Percentiles rank a stretch among this genome's conserved stretches.
These are phyloP conservation scores for Thymelicus sylvestris DNA, from an alignment of 2,888 invertebrate genomes.

Conservation along the genomic window DNA sequence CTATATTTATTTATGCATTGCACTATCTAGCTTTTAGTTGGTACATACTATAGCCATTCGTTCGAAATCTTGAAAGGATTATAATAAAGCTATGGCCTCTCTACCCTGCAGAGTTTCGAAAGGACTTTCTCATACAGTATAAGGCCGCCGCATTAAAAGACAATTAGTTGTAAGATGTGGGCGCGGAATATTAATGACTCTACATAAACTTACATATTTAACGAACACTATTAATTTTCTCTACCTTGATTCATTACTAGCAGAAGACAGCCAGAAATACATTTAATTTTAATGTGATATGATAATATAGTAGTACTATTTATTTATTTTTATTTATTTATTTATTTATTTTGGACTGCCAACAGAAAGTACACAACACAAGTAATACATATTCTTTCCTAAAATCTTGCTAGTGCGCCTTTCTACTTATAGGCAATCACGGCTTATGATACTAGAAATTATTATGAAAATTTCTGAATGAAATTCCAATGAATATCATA, in stretches of 20 bases:
- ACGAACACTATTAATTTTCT: slow-evolving; percentile 27
- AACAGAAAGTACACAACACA: no score
- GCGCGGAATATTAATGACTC: slow-evolving; percentile 41
- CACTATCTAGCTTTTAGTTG: background rate
- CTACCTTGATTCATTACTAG: background rate
- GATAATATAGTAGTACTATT: no score
- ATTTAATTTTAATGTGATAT: background rate
- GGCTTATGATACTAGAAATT: no score
- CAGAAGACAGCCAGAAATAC: background rate
- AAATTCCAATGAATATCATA: no score
- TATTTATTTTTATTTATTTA: no score
- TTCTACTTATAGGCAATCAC: no score
- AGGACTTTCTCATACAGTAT: slow-evolving; percentile 41
- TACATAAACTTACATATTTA: slow-evolving; percentile 20
- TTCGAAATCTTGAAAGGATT: slow-evolving; percentile 7
- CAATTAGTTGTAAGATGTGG: slow-evolving; percentile 59
- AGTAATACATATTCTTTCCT: no score
- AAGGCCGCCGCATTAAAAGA: slow-evolving; percentile 54
- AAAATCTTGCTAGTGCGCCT: no score
- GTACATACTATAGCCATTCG: background rate
- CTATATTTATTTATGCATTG: no score
- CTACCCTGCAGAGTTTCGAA: slow-evolving; percentile 45
- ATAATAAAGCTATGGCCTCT: slow-evolving; percentile 41
- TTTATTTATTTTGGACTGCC: no score
- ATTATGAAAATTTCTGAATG: no score